Evolutionary conservation across 2,113 vertebrate species (phyloP).

Genomic region (Nymphicus hollandicus): DNA sequence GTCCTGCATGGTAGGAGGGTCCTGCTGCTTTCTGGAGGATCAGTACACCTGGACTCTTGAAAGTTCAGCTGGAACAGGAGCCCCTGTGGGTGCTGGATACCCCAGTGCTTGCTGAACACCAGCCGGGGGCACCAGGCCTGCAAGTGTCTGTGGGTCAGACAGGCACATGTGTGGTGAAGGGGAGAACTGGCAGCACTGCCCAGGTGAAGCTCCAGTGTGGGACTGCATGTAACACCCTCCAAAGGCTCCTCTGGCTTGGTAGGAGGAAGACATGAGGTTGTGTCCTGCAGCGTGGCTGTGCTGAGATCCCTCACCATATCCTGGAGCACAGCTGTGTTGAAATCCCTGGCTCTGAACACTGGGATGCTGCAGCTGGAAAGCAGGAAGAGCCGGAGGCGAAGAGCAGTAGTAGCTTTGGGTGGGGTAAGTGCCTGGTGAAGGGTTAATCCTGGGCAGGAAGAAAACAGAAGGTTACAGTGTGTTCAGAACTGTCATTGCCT

Average conservation of each 20-base stretch:
- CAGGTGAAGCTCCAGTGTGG: not conserved
- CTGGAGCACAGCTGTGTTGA: not conserved
- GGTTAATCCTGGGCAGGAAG: constrained; percentile 65
- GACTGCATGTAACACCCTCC: not conserved
- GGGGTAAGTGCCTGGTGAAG: constrained; percentile 71
- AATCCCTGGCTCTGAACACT: not conserved
- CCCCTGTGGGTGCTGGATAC: not conserved
- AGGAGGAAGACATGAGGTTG: not conserved
- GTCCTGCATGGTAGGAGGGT: not conserved
- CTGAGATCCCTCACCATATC: not conserved
- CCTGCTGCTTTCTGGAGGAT: not conserved
- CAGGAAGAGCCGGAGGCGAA: not conserved
- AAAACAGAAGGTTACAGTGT: not conserved
- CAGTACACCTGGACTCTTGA: constrained; percentile 36
- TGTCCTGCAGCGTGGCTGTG: not conserved
- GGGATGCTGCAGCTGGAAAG: constrained; percentile 24
- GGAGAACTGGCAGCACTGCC: not conserved
- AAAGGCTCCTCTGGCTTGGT: not conserved
- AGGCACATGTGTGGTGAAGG: not conserved
- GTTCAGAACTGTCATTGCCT: not conserved
- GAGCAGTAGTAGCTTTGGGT: constrained; percentile 67
- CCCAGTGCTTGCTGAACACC: not conserved
- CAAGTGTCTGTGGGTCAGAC: not conserved
- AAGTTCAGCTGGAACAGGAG: constrained; percentile 9
- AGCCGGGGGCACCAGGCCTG: not conserved